A percentile compares a stretch with the other conserved stretches of the same genome.
Conservation (phyloP, 2,113 vertebrate genomes). For the Lagopus muta region DNA sequence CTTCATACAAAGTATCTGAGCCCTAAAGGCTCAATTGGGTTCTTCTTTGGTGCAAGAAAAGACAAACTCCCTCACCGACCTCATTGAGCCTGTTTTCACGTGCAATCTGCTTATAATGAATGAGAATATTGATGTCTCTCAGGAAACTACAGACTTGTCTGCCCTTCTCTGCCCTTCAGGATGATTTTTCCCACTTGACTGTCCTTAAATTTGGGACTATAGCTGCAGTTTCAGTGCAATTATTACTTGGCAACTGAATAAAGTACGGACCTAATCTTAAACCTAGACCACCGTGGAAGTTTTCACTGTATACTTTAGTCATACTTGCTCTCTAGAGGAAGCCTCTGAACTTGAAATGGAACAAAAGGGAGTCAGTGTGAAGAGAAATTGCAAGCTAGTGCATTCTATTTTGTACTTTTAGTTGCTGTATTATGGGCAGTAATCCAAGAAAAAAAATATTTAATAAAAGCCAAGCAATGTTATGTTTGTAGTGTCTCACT, state of each 20-base stretch:
- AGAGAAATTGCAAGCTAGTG: neutral
- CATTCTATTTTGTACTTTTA: neutral
- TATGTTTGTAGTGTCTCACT: neutral
- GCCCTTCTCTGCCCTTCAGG: neutral
- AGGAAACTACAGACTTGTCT: neutral
- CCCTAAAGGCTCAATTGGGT: accelerated
- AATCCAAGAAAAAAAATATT: constrained; percentile 1
- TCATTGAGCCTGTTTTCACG: neutral
- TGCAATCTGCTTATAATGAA: neutral
- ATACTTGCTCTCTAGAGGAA: neutral
- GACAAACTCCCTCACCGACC: neutral
- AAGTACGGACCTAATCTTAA: neutral
- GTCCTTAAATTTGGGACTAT: neutral
- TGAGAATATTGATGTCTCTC: neutral
- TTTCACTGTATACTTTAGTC: neutral
- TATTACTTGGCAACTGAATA: constrained; percentile 12
- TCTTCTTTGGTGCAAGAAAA: neutral
- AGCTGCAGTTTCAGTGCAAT: neutral
- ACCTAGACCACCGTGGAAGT: neutral
- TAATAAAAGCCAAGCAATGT: neutral
- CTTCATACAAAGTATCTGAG: neutral
- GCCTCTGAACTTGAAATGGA: neutral
- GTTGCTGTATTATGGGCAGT: neutral
- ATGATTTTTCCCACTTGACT: neutral
- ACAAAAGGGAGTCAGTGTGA: neutral